Conservation (phyloP, 2,113 vertebrate species). For the Echinops telfairi region DNA sequence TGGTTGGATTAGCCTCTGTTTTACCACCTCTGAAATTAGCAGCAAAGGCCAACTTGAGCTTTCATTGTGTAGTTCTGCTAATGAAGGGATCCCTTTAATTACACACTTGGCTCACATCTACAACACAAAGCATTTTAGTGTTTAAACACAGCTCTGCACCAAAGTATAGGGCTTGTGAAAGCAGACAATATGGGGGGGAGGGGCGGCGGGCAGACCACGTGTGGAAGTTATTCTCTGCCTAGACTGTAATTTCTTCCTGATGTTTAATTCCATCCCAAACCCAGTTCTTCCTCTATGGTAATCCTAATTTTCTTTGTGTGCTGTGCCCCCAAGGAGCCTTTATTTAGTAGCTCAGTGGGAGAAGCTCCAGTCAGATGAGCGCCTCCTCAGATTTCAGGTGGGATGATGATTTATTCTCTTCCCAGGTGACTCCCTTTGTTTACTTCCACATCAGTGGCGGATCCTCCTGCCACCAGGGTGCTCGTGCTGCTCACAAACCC, state of each 20-base stretch:
- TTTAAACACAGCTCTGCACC: constrained; percentile 76
- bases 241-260: constrained; percentile 59
- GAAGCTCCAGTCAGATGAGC: not conserved
- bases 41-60: constrained; percentile 71
- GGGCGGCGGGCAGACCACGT: not conserved
- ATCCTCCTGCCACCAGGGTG: not conserved
- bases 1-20: constrained; percentile 69
- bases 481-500: not conserved
- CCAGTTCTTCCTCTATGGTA: constrained; percentile 10
- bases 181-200: not conserved
- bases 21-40: constrained; percentile 77
- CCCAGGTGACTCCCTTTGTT: not conserved
- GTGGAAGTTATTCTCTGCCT: not conserved
- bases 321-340: not conserved
- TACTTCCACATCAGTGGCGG: not conserved
- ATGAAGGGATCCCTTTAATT: constrained; percentile 82
- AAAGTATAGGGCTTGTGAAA: constrained; percentile 50
- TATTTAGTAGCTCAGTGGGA: not conserved
- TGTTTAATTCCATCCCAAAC: constrained; percentile 7
- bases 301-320: constrained; percentile 16
- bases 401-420: constrained; percentile 20
- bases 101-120: constrained; percentile 52
- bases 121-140: constrained; percentile 73
- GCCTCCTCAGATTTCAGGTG: not conserved
- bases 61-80: constrained; percentile 63